These are phyloP conservation scores for Oreochromis spilurus DNA, from an alignment of 2,113 vertebrate species.

Conservation along the genomic window DNA sequence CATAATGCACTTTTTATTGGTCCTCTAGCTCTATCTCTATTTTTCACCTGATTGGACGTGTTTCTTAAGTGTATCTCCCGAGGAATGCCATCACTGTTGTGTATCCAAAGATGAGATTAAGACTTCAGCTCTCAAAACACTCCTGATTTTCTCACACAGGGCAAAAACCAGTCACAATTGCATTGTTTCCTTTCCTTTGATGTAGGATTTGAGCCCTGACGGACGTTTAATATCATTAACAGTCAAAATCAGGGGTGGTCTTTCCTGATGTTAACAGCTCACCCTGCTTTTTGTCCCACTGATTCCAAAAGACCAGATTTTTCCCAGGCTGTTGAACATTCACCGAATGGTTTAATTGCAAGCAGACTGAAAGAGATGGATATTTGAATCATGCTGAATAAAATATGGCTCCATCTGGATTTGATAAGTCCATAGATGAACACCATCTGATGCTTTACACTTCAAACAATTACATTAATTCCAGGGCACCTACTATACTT, in stretches of 20 bases:
- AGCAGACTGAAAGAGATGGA: conserved; percentile 59
- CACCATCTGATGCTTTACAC: conserved; percentile 60
- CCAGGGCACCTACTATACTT: conserved; percentile 41
- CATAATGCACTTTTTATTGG: conserved; percentile 40
- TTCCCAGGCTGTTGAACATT: conserved; percentile 60
- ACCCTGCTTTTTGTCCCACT: conserved; percentile 45
- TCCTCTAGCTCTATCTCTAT: neutral
- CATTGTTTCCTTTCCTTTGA: conserved; percentile 47
- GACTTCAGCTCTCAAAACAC: conserved; percentile 59
- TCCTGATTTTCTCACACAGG: conserved; percentile 58
- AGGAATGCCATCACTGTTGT: conserved; percentile 55
- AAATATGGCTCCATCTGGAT: conserved; percentile 69
- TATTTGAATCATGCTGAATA: conserved; percentile 59
- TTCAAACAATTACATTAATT: conserved; percentile 58
- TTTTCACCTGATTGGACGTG: conserved; percentile 32
- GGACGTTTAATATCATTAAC: conserved; percentile 56
- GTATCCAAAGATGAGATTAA: conserved; percentile 67
- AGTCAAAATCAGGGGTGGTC: conserved; percentile 65
- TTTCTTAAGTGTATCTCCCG: neutral
- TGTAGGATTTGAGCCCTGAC: conserved; percentile 45
- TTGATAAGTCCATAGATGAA: conserved; percentile 57
- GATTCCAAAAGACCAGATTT: conserved; percentile 45
- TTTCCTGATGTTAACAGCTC: conserved; percentile 54
- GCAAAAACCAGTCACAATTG: conserved; percentile 12
- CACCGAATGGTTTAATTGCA: conserved; percentile 60